Conservation (phyloP, 2,113 vertebrate species). For the Tauraco erythrolophus region DNA sequence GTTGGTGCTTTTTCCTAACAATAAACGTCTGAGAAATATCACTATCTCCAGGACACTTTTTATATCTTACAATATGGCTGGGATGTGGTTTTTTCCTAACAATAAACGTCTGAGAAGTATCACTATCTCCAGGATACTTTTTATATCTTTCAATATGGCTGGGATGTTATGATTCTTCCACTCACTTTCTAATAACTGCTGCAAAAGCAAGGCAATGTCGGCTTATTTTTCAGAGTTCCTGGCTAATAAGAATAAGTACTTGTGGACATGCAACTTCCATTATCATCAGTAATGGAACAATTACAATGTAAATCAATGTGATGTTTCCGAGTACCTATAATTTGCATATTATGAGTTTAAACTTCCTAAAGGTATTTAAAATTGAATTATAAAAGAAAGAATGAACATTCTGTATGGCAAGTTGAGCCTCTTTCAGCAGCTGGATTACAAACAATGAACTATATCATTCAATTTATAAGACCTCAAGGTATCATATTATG, state of each 20-base stretch:
- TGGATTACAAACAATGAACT: background rate
- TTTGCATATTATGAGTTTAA: slow-evolving; percentile 40
- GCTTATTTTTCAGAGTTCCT: background rate
- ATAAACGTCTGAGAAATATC: background rate
- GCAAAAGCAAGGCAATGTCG: background rate
- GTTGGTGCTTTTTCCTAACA: background rate
- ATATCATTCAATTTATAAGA: slow-evolving; percentile 1
- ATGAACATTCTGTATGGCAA: background rate
- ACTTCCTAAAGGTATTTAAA: slow-evolving; percentile 51
- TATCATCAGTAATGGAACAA: slow-evolving; percentile 27
- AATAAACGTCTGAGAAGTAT: background rate
- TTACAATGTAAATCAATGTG: slow-evolving; percentile 14
- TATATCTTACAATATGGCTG: background rate
- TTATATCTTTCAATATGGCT: background rate
- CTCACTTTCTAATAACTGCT: background rate
- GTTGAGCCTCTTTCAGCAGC: background rate
- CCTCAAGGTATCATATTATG: background rate
- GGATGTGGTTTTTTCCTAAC: background rate
- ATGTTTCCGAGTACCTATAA: slow-evolving; percentile 4
- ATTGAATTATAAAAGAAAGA: slow-evolving; percentile 26
- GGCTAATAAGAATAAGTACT: background rate
- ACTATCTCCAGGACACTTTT: background rate
- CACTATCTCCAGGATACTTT: background rate
- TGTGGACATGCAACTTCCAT: background rate
- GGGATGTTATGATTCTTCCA: background rate